phyloP scores from a whole-genome alignment of 2,113 vertebrate genomes.

The Dolichallabes microphthalmus region DNA sequence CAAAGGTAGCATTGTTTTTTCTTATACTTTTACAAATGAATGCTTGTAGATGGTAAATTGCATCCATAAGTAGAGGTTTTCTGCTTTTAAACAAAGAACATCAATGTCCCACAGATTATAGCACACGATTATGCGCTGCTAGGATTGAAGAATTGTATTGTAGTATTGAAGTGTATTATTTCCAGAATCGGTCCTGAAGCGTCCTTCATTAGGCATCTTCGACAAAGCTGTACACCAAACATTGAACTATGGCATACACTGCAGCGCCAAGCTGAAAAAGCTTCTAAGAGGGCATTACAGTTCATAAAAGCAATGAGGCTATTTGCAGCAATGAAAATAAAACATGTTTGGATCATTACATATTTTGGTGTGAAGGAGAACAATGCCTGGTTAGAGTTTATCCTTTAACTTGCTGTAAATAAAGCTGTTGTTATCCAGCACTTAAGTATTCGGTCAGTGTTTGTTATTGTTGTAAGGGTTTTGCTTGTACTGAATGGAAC shows the following conservation, averaged over 20 bases:
- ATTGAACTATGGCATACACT: neutral
- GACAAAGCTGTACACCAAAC: neutral
- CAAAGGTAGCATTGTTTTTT: neutral
- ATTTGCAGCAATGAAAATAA: slow-evolving; percentile 5
- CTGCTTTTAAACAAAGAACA: neutral
- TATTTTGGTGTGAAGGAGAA: slow-evolving; percentile 33
- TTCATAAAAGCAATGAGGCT: neutral
- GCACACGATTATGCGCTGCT: too few species aligned
- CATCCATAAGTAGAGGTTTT: neutral
- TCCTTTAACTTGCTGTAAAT: slow-evolving; percentile 41
- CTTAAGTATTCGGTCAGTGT: slow-evolving; percentile 39
- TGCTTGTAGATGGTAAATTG: neutral
- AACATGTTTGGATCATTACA: slow-evolving; percentile 36
- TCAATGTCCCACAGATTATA: neutral
- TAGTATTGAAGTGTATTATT: slow-evolving; percentile 1
- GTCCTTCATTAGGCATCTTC: neutral
- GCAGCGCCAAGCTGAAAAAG: neutral
- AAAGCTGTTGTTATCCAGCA: slow-evolving; percentile 43
- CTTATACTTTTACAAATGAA: neutral
- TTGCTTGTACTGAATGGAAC: slow-evolving; percentile 42
- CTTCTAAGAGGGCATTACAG: neutral
- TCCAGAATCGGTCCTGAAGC: neutral
- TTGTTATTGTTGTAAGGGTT: slow-evolving; percentile 46
- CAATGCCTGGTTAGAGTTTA: slow-evolving; percentile 34
- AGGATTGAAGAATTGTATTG: too few species aligned